These are phyloP conservation scores for Oceanodroma leucorhoa DNA, from an alignment of 2,797 vertebrate species.

Conservation along the genomic window DNA sequence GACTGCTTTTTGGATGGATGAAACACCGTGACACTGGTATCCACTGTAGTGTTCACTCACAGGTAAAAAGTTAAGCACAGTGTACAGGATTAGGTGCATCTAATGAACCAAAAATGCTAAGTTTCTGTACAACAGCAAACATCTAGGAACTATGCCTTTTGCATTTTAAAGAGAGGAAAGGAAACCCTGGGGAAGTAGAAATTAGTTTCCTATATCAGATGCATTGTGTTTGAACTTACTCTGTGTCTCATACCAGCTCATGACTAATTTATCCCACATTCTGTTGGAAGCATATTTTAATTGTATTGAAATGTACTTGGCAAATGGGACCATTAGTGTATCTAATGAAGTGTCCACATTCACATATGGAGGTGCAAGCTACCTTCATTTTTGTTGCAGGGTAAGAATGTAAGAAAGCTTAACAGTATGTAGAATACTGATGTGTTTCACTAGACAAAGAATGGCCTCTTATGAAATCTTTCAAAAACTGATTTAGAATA, in stretches of 20 bases:
- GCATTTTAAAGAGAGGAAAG: not conserved
- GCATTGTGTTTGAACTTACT: not conserved
- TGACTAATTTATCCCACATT: not conserved
- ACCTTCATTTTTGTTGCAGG: not conserved
- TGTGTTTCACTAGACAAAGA: not conserved
- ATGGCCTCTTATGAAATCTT: not conserved
- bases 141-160: not conserved
- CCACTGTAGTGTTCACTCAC: not conserved
- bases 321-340: not conserved
- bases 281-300: not conserved
- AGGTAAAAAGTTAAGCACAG: not conserved
- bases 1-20: not conserved
- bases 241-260: not conserved
- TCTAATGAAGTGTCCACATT: constrained; percentile 11
- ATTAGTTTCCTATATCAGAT: not conserved
- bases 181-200: not conserved
- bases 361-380: constrained; percentile 11
- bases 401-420: not conserved
- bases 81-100: not conserved
- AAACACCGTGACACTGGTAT: not conserved
- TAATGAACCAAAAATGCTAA: not conserved
- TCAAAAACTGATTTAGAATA: not conserved
- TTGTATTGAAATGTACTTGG: not conserved
- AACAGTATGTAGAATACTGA: not conserved
- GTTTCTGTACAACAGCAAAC: not conserved